Evolutionary conservation across 2,113 vertebrate genomes (phyloP).

Genomic region (Thymallus thymallus): DNA sequence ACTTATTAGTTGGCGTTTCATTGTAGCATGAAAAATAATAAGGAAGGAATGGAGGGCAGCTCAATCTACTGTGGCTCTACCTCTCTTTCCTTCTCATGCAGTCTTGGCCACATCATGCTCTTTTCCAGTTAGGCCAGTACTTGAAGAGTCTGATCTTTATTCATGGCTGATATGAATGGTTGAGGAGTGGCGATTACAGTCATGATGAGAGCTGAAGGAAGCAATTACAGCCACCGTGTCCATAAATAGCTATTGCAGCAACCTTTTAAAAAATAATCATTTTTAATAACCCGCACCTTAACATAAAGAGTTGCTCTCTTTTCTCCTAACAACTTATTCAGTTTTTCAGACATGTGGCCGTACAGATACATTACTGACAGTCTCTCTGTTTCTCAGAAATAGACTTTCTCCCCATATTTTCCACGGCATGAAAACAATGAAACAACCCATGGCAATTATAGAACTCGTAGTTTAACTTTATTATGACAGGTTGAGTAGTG

Average conservation of each 20-base stretch:
- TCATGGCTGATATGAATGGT: constrained; percentile 62
- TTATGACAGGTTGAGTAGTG: constrained; percentile 38
- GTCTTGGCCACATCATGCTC: constrained; percentile 43
- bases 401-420: constrained; percentile 47
- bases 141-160: constrained; percentile 41
- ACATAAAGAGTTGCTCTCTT: constrained; percentile 22
- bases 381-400: constrained; percentile 45
- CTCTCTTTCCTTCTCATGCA: neutral
- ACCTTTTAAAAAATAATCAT: constrained; percentile 14
- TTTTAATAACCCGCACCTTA: constrained; percentile 41
- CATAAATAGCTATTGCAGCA: constrained; percentile 52
- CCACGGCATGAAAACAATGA: constrained; percentile 45
- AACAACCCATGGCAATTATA: constrained; percentile 16
- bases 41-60: constrained; percentile 36
- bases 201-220: constrained; percentile 56
- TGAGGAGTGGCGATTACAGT: constrained; percentile 61
- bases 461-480: constrained; percentile 40
- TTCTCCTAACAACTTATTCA: constrained; percentile 49
- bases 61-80: constrained; percentile 19
- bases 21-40: constrained; percentile 53
- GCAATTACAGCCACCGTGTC: constrained; percentile 43
- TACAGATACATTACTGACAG: constrained; percentile 56
- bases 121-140: constrained; percentile 53
- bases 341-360: constrained; percentile 52
- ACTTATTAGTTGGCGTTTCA: constrained; percentile 47